Conservation (phyloP, 2,797 vertebrate species). For the Picus viridis region DNA sequence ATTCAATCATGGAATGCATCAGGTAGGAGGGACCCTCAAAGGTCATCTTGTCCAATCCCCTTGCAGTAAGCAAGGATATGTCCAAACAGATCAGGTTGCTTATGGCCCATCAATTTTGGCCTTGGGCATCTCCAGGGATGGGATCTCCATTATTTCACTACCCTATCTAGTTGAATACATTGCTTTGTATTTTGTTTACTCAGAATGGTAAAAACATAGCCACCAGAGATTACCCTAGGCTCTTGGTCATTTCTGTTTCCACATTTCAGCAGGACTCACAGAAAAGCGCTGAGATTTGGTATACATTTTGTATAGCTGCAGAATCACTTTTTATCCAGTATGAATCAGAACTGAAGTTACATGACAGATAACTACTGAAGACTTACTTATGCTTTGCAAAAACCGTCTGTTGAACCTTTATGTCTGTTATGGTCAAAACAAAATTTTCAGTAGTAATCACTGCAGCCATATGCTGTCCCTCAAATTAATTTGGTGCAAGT, state of each 20-base stretch:
- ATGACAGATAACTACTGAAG: neutral
- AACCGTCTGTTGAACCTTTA: neutral
- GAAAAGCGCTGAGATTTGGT: constrained; percentile 80
- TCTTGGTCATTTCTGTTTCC: constrained; percentile 84
- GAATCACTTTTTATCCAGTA: neutral
- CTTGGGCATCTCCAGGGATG: too few species aligned
- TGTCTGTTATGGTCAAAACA: neutral
- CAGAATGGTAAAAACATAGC: constrained; percentile 86
- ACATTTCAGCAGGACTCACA: constrained; percentile 80
- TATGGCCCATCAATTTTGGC: too few species aligned
- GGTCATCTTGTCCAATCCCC: too few species aligned
- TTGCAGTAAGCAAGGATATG: too few species aligned
- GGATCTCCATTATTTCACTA: too few species aligned
- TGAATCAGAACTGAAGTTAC: neutral
- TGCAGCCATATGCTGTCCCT: neutral
- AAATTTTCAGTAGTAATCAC: neutral
- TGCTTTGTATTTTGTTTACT: constrained; percentile 88
- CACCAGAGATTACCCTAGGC: constrained; percentile 76
- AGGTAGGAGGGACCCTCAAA: too few species aligned
- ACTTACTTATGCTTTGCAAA: neutral
- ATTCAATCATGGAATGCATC: neutral
- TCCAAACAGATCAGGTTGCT: too few species aligned
- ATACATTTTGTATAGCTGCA: constrained; percentile 83
- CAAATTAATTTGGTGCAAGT: neutral
- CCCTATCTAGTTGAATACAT: neutral